Conservation (phyloP, 2,888 invertebrate genomes). For the Thecocarcelia acutangulata region DNA sequence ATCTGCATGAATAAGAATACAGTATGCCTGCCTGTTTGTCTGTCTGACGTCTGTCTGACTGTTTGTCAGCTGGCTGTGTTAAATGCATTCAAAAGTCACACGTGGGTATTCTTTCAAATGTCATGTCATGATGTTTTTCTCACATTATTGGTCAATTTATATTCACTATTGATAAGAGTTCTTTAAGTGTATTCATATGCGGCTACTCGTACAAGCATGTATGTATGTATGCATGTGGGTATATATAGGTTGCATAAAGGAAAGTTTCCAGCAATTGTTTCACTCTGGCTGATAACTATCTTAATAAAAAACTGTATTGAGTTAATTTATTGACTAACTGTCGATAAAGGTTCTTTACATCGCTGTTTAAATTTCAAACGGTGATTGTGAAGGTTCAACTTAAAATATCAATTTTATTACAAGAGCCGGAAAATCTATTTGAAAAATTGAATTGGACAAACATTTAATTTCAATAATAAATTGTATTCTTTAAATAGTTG, state of each 20-base stretch:
- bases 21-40: too few relatives aligned
- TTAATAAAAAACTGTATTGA: slow-evolving; percentile 10
- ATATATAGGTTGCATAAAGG: too few relatives aligned
- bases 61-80: slow-evolving; percentile 20
- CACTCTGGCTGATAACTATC: slow-evolving; percentile 19
- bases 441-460: too few relatives aligned
- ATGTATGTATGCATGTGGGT: not conserved
- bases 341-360: slow-evolving; percentile 13
- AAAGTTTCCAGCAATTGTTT: not conserved
- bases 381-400: not conserved
- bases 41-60: too few relatives aligned
- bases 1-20: slow-evolving; percentile 4
- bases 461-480: too few relatives aligned
- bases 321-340: slow-evolving; percentile 30
- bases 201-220: not conserved
- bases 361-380: not conserved
- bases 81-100: slow-evolving; percentile 13
- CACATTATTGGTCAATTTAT: slow-evolving; percentile 41
- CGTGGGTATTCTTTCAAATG: slow-evolving; percentile 36
- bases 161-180: slow-evolving; percentile 25
- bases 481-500: too few relatives aligned
- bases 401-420: too few relatives aligned
- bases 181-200: not conserved
- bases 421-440: too few relatives aligned
- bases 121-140: slow-evolving; percentile 41